These are phyloP conservation scores for Sinhomidia bicolor DNA, from an alignment of 2,888 invertebrate species.

Conservation along the genomic window DNA sequence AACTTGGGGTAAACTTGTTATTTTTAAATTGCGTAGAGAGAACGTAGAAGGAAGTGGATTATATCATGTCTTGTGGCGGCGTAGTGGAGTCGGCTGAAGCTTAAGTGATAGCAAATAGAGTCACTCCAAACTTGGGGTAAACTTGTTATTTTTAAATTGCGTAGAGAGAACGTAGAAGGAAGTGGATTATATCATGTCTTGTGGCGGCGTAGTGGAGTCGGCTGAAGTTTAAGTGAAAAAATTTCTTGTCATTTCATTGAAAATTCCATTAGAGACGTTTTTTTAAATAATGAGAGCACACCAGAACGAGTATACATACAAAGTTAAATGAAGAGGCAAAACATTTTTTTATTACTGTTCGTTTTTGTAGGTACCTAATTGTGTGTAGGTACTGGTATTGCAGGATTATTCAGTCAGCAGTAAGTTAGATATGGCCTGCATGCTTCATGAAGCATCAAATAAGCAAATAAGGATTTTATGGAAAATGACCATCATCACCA, in stretches of 20 bases:
- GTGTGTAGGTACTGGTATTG: background rate
- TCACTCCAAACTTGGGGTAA: background rate
- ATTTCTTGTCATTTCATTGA: constrained; percentile 41
- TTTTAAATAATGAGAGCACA: background rate
- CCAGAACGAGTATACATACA: background rate
- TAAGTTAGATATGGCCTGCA: constrained; percentile 51
- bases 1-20: constrained; percentile 15
- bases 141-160: constrained; percentile 18
- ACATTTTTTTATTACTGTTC: background rate
- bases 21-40: background rate
- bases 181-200: constrained; percentile 4
- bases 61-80: background rate
- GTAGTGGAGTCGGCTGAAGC: background rate
- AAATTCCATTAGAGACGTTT: constrained; percentile 49
- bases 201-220: background rate
- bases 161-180: constrained; percentile 5
- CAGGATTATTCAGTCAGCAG: background rate
- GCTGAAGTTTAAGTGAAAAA: constrained; percentile 8
- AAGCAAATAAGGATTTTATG: constrained; percentile 61
- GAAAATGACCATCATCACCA: constrained; percentile 46
- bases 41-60: constrained; percentile 31
- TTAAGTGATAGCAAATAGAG: constrained; percentile 11
- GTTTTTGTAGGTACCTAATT: too few relatives aligned
- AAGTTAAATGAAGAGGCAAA: background rate
- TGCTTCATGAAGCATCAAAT: constrained; percentile 68